Evolutionary conservation across 1,140 invertebrate species (phyloP).

Genomic region (Popillia japonica): DNA sequence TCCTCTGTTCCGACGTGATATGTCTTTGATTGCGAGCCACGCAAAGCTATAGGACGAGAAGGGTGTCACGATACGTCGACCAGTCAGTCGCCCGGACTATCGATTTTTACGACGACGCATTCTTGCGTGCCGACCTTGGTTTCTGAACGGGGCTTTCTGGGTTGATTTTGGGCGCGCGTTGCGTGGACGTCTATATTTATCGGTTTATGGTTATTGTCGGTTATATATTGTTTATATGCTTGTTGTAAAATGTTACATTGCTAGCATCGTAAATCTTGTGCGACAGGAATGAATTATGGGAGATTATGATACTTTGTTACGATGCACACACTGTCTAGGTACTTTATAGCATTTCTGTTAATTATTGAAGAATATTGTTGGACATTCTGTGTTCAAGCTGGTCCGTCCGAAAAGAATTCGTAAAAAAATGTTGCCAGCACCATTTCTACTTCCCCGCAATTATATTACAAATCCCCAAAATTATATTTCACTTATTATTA

Average conservation of each 20-base stretch:
- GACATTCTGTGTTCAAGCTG: too few relatives aligned
- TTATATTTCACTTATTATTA: too few relatives aligned
- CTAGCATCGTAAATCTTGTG: not conserved
- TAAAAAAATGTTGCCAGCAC: too few relatives aligned
- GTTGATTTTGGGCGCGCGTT: not conserved
- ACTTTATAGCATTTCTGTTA: too few relatives aligned
- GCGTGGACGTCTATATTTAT: conserved; percentile 13
- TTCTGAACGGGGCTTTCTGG: not conserved
- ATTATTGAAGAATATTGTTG: too few relatives aligned
- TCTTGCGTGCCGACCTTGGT: conserved; percentile 16
- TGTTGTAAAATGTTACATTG: not conserved
- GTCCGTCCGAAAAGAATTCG: too few relatives aligned
- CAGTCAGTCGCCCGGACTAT: conserved; percentile 10
- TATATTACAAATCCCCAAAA: too few relatives aligned
- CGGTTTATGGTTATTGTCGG: conserved; percentile 17
- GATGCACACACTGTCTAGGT: too few relatives aligned
- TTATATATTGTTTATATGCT: not conserved
- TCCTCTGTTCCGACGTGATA: not conserved
- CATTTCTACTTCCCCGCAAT: too few relatives aligned
- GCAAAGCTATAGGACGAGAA: not conserved
- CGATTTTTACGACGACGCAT: not conserved
- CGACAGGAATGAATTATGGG: not conserved
- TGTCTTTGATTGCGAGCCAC: not conserved
- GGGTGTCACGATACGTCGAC: not conserved
- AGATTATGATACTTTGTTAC: not conserved